These are phyloP conservation scores for Lissocephala sabroskyi DNA, from an alignment of 2,888 invertebrate genomes.

Conservation along the genomic window DNA sequence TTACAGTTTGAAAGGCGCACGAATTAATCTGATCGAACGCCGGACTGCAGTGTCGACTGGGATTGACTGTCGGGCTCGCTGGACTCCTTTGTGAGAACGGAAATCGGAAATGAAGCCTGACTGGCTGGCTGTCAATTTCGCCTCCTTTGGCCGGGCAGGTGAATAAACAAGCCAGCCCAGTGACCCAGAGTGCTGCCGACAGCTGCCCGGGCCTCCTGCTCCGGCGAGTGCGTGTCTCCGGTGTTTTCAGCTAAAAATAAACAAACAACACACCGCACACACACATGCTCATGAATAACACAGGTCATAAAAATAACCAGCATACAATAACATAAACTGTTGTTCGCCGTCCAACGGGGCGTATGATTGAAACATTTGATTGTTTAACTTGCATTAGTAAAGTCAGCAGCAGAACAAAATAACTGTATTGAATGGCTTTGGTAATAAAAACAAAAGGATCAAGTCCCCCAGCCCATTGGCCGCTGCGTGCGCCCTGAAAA, in stretches of 20 bases:
- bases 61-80: slow-evolving; percentile 7
- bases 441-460: neutral
- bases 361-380: slow-evolving; percentile 43
- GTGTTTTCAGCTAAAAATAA: slow-evolving; percentile 37
- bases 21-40: too few relatives aligned
- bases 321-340: slow-evolving; percentile 30
- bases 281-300: slow-evolving; percentile 19
- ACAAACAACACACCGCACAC: slow-evolving; percentile 25
- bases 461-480: too few relatives aligned
- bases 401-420: slow-evolving; percentile 20
- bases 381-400: slow-evolving; percentile 36
- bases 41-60: too few relatives aligned
- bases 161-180: slow-evolving; percentile 15
- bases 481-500: too few relatives aligned
- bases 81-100: slow-evolving; percentile 5
- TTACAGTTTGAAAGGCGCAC: slow-evolving; percentile 42
- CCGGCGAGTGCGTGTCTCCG: slow-evolving; percentile 17
- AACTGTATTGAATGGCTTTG: neutral
- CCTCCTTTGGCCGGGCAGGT: slow-evolving; percentile 22
- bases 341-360: slow-evolving; percentile 29
- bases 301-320: slow-evolving; percentile 13
- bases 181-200: neutral
- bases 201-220: neutral
- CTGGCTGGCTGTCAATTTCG: too few relatives aligned
- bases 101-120: too few relatives aligned